Evolutionary conservation across 2,797 vertebrate species (phyloP).

Genomic region (Leucoraja ocellata): DNA sequence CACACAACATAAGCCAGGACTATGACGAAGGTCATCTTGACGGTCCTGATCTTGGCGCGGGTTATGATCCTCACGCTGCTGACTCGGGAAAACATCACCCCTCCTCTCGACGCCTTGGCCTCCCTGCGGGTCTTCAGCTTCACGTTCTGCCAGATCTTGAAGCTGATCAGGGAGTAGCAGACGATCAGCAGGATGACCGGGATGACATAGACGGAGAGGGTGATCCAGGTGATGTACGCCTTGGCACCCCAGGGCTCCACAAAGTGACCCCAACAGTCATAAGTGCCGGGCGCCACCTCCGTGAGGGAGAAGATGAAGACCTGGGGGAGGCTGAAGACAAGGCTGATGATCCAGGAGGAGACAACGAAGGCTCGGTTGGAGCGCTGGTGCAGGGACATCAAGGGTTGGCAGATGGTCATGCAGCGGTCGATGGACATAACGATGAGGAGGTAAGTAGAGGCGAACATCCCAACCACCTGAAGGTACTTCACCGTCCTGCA

Average conservation of each 20-base stretch:
- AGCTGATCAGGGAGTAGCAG: constrained; percentile 91
- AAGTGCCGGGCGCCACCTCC: constrained; percentile 76
- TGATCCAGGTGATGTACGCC: constrained; percentile 96
- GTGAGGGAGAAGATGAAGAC: constrained; percentile 84
- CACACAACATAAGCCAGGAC: constrained; percentile 89
- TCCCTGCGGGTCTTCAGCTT: constrained; percentile 74
- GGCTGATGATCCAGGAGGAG: constrained; percentile 82
- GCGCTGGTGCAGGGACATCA: constrained; percentile 72
- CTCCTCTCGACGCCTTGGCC: constrained; percentile 44
- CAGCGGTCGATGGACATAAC: constrained; percentile 95
- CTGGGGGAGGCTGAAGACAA: constrained; percentile 84
- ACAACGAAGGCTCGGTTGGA: constrained; percentile 77
- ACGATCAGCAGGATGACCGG: constrained; percentile 78
- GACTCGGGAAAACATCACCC: constrained; percentile 67
- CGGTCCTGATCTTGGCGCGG: constrained; percentile 90
- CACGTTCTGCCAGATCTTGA: constrained; percentile 96
- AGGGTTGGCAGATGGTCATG: constrained; percentile 84
- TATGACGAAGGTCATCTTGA: constrained; percentile 97
- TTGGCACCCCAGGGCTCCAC: constrained; percentile 88
- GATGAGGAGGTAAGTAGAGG: constrained; percentile 93
- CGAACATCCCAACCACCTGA: constrained; percentile 98
- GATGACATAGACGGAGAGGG: constrained; percentile 82
- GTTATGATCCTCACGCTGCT: constrained; percentile 92
- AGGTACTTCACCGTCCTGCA: constrained; percentile 89
- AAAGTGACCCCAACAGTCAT: constrained; percentile 92